A percentile compares a stretch with the other conserved stretches of the same genome.
Conservation (phyloP, 1,140 invertebrate genomes). For the Caenorhabditis tropicalis region DNA sequence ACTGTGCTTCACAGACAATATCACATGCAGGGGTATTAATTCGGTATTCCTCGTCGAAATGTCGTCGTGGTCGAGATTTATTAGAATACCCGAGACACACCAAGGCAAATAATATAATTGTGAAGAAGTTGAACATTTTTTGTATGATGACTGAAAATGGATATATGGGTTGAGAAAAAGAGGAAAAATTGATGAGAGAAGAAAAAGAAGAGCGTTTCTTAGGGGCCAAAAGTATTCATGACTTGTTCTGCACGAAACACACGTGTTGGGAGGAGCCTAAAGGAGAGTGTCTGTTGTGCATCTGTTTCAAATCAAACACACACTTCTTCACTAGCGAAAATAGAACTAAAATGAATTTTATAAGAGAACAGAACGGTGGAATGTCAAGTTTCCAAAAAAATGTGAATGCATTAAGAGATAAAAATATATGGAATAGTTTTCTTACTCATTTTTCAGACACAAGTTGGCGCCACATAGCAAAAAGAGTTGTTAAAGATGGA, state of each 20-base stretch:
- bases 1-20: background rate
- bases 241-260: constrained; percentile 29
- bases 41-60: background rate
- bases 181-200: background rate
- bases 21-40: background rate
- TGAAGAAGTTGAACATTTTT: background rate
- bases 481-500: background rate
- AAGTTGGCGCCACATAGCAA: background rate
- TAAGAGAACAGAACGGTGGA: background rate
- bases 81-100: background rate
- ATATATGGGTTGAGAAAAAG: too few relatives aligned
- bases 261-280: constrained; percentile 19
- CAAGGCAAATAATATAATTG: background rate
- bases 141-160: background rate
- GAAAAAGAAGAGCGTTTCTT: background rate
- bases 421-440: background rate
- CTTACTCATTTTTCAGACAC: background rate
- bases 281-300: constrained; percentile 26
- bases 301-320: constrained; percentile 34
- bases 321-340: background rate
- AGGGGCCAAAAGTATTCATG: background rate
- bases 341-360: background rate
- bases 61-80: background rate
- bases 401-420: background rate
- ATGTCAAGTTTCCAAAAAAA: too few relatives aligned